Evolutionary conservation across 2,113 vertebrate species (phyloP), one percentile per base, ranked within the genome.

Genomic region (Alethe castanea): DNA sequence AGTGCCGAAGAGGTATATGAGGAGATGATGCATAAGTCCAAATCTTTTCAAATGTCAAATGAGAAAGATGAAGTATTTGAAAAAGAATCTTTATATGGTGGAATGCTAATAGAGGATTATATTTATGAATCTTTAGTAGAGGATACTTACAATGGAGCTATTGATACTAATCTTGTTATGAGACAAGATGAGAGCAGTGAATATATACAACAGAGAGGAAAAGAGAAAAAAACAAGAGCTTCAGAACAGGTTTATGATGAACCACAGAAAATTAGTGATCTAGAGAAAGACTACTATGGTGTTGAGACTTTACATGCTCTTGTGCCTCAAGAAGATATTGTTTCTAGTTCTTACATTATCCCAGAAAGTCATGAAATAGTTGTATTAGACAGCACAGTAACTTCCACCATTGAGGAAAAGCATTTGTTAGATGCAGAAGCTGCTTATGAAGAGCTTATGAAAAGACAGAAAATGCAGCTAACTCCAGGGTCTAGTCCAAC

Each of bases 21-120:
- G 88, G 99, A 99, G 96, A 98, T 99, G 95, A 97, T 99, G 97
- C 98, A 98, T 81, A 99, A 98, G 88, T 97, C 98, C 67, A 98
- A 98, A 95, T 64, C 97, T 50, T 98, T 99, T 96, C 98, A 98
- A 96, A 97, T 97, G 91, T 59, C 98, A 29, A 98, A 86, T 86
- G 99, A 99, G 86, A 98, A 97, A 62, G 98, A 99, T 36, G 97
- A 98, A 92, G 97, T 98, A 26, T 98, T 99, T 97, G 99, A 99
- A 95, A 99, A 99, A 94, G 99, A 99, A 81, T 98, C 99, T n/a
- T 98, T 99, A 35, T 99, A 99, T 95, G 99, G 98, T 50, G 99
- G 99, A 67, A 99, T 99, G 99, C 56, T 99, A 95, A 99, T 99
- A 97, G 99, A 99, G 79, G 99, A 99, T 97, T 99, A 99, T 97